Conservation (phyloP, 2,113 vertebrate genomes). For the Spermophilus dauricus region DNA sequence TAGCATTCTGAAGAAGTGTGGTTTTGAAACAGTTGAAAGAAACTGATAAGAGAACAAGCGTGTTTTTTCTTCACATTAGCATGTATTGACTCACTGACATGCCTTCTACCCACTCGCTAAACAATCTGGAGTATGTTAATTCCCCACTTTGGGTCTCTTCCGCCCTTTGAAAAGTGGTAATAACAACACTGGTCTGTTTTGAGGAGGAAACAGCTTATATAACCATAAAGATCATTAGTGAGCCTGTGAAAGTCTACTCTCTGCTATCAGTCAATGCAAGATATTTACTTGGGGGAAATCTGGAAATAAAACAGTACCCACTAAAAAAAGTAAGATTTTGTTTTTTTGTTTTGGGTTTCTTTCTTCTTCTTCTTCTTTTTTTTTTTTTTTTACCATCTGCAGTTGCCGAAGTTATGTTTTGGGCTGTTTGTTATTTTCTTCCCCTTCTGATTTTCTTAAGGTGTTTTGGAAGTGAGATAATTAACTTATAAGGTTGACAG, state of each 20-base stretch:
- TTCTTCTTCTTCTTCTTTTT: too few species aligned
- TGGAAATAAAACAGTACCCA: neutral
- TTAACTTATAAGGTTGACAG: neutral
- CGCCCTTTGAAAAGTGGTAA: slow-evolving; percentile 35
- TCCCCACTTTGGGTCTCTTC: neutral
- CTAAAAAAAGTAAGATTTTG: neutral
- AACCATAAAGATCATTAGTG: neutral
- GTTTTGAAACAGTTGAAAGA: slow-evolving; percentile 57
- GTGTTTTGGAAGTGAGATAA: neutral
- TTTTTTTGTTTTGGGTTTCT: too few species aligned
- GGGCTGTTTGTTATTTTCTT: neutral
- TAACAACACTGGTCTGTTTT: slow-evolving; percentile 25
- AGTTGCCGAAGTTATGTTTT: neutral
- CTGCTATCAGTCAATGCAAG: neutral
- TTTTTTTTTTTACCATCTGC: neutral
- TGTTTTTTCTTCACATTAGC: slow-evolving; percentile 53
- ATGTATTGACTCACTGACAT: neutral
- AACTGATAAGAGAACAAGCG: neutral
- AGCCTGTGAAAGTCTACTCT: neutral
- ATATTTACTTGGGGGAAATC: neutral
- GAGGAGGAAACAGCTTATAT: neutral
- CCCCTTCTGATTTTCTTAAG: neutral
- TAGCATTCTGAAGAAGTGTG: neutral
- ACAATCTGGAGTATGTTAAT: neutral
- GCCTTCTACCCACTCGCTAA: neutral